Evolutionary conservation across 2,888 invertebrate species (phyloP).

Genomic region (Steinernema scapterisci): DNA sequence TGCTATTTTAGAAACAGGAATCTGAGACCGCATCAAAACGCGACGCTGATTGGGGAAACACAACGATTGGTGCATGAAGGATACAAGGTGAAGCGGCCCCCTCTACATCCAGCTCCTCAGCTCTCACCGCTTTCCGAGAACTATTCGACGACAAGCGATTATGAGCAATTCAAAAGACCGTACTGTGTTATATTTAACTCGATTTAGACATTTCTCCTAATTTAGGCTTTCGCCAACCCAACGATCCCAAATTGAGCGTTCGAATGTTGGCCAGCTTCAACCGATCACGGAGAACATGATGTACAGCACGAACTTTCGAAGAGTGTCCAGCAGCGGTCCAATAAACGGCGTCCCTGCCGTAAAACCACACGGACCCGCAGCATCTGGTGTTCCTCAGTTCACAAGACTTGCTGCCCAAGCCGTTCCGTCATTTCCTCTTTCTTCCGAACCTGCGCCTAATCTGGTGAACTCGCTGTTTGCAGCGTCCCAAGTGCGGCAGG

Average conservation of each 20-base stretch:
- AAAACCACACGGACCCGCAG: not conserved
- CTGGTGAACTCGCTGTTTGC: conserved; percentile 1
- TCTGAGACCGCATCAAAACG: not conserved
- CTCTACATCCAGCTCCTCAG: not conserved
- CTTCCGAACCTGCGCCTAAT: not conserved
- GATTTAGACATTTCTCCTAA: too few species aligned
- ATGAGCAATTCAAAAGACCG: not conserved
- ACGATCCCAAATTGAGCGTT: too few species aligned
- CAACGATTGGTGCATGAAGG: not conserved
- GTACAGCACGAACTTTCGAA: not conserved
- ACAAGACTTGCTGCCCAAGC: not conserved
- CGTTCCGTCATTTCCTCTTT: not conserved
- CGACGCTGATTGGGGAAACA: conserved; percentile 9
- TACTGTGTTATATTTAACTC: not conserved
- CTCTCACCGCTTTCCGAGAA: not conserved
- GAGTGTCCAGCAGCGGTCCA: not conserved
- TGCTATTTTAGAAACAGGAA: not conserved
- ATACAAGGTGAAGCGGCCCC: not conserved
- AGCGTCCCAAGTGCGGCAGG: conserved; percentile 9
- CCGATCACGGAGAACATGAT: not conserved
- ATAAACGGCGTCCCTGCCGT: not conserved
- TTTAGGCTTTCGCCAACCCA: too few species aligned
- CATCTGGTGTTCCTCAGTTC: not conserved
- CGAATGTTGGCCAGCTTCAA: not conserved
- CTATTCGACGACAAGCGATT: not conserved